Conservation (phyloP, 2,113 vertebrate species). For the Sinocyclocheilus grahami region DNA sequence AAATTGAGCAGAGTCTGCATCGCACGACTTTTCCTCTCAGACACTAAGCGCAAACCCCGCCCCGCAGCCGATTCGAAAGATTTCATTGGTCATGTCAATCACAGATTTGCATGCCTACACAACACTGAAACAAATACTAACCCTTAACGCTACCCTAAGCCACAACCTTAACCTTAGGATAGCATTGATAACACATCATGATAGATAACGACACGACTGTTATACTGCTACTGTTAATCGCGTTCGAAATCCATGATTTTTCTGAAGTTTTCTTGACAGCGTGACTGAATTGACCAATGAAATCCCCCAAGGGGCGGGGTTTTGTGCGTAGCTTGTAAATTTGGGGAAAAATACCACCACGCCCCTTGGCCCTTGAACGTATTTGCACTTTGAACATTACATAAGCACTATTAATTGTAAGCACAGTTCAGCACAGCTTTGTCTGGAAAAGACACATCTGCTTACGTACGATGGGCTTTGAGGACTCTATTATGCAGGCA, state of each 20-base stretch:
- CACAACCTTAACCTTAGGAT: too few species aligned
- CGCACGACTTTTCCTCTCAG: too few species aligned
- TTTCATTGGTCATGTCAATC: background rate
- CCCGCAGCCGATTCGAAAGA: background rate
- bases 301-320: background rate
- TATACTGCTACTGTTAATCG: background rate
- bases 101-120: background rate
- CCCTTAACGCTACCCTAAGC: background rate
- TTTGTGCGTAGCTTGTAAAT: background rate
- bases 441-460: background rate
- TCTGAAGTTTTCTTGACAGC: too few species aligned
- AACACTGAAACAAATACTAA: constrained; percentile 3
- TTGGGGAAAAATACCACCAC: too few species aligned
- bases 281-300: background rate
- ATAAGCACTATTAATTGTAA: background rate
- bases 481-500: constrained; percentile 20
- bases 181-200: background rate
- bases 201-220: background rate
- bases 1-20: too few species aligned
- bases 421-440: background rate
- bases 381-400: background rate
- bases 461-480: background rate
- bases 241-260: too few species aligned
- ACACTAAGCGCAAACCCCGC: background rate
- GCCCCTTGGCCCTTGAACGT: background rate